These are phyloP conservation scores for Pentamera pediparva DNA, from an alignment of 53 echinoderm and acorn worm species.

Conservation along the genomic window DNA sequence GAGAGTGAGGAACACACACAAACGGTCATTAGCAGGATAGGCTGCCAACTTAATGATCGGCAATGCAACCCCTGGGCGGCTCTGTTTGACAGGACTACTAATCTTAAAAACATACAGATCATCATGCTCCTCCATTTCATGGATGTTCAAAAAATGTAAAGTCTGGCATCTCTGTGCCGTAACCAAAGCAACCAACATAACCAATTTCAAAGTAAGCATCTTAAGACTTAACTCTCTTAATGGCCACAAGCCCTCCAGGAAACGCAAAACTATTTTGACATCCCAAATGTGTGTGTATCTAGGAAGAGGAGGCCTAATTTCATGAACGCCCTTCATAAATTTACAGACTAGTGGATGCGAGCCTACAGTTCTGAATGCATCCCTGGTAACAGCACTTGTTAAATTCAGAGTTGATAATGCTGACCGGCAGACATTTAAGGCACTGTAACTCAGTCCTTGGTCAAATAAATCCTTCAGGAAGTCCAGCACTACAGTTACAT, in stretches of 20 bases:
- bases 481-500: conserved; percentile 7
- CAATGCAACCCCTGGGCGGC: neutral
- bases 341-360: conserved; percentile 10
- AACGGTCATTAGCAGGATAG: neutral
- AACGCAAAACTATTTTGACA: neutral
- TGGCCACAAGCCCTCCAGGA: neutral
- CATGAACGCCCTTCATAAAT: conserved; percentile 9
- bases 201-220: conserved; percentile 14
- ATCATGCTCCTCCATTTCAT: neutral
- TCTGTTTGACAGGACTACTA: neutral
- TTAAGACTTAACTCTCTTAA: conserved; percentile 2
- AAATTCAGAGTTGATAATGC: conserved; percentile 25
- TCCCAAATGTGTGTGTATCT: conserved; percentile 17
- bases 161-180: conserved; percentile 5
- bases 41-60: neutral
- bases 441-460: neutral
- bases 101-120: neutral
- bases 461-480: conserved; percentile 21
- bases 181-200: conserved; percentile 15
- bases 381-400: conserved; percentile 3
- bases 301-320: conserved; percentile 14
- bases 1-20: conserved; percentile 20
- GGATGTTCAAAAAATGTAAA: neutral
- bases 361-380: conserved; percentile 8
- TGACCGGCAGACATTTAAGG: conserved; percentile 13